Percentiles rank a stretch among this genome's conserved stretches.
Conservation (phyloP, 2,888 invertebrate genomes). For the Falcaria lacertinaria region DNA sequence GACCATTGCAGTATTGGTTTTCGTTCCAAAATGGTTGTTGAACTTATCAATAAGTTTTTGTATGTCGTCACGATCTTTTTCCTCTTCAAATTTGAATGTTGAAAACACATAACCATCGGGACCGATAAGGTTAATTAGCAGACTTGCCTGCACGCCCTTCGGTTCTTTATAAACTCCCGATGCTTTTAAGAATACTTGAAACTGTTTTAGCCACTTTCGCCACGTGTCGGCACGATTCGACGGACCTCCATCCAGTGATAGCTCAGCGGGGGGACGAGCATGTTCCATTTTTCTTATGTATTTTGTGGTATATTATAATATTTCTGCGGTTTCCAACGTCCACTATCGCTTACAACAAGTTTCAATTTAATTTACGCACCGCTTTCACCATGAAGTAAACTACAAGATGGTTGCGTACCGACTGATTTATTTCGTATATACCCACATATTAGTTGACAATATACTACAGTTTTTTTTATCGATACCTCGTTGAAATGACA, state of each 20-base stretch:
- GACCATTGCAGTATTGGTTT: conserved; percentile 12
- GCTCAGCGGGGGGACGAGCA: conserved; percentile 8
- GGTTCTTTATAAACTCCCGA: conserved; percentile 15
- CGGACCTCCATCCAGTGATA: conserved; percentile 6
- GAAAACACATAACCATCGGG: conserved; percentile 15
- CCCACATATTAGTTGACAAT: no score
- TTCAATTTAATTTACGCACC: background rate
- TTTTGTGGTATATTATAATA: background rate
- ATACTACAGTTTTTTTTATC: no score
- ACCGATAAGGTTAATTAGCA: conserved; percentile 21
- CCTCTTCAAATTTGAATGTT: conserved; percentile 13
- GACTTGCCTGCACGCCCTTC: conserved; percentile 12
- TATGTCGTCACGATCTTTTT: conserved; percentile 11
- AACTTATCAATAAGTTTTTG: conserved; percentile 14
- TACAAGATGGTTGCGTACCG: background rate
- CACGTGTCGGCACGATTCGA: conserved; percentile 13
- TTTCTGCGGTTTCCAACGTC: background rate
- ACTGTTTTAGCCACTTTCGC: conserved; percentile 11
- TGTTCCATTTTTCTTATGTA: conserved; percentile 5
- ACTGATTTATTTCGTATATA: background rate
- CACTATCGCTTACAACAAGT: background rate
- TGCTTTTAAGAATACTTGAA: conserved; percentile 14
- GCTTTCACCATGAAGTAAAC: conserved; percentile 6
- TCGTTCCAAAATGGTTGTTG: conserved; percentile 18
- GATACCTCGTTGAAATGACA: no score